Base-by-base conservation (phyloP, 2,888 invertebrate species). In the Brachynemurus nebulosus region DNA sequence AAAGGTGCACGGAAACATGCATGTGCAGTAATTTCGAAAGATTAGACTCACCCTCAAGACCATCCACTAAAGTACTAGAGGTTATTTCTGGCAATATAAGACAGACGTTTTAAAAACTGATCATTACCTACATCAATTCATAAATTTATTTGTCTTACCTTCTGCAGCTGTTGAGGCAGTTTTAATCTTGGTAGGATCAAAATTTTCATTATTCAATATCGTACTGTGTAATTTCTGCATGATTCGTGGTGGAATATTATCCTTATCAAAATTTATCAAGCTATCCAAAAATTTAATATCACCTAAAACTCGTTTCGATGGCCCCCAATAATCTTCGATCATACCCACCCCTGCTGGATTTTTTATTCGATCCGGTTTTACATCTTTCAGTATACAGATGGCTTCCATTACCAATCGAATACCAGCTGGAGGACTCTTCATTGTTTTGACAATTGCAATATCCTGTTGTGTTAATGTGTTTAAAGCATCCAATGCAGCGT, bases 351-450 rank as follows among this genome's bases (percentile, higher is more conserved):
- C 90, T 14, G 76, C 78, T 0, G 90, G 82, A 59, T 85, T 83
- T 1, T 85, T 84, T 27, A 90, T 67, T 57, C 82, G 79, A 52
- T 93, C 92, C 0, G 96, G 86, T 66, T 93, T 93, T 6, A 89
- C 70, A 51, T 86, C 89, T 76, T 90, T 85, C 49, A 96, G 71
- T 55, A 95, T 88, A 59, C 96, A 96, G 50, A 97, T 79, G 37
- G 90, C 90, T 65, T 96, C 96, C 90, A 96, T 89, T 3, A 95
- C 86, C 18, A 90, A 68, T 56, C 84, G 86, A 6, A 97, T 85
- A 16, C 85, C 86, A 52, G 80, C 73, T 0, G 96, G 95, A 0
- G 96, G 96, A 68, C 84, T 90, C 68, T 92, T 93, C 95, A 97
- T 96, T 0, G 92, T 84, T 64, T 91, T 93, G 33, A 97, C 86